Conservation (phyloP, 2,113 vertebrate species). For the Perca schrenkii region DNA sequence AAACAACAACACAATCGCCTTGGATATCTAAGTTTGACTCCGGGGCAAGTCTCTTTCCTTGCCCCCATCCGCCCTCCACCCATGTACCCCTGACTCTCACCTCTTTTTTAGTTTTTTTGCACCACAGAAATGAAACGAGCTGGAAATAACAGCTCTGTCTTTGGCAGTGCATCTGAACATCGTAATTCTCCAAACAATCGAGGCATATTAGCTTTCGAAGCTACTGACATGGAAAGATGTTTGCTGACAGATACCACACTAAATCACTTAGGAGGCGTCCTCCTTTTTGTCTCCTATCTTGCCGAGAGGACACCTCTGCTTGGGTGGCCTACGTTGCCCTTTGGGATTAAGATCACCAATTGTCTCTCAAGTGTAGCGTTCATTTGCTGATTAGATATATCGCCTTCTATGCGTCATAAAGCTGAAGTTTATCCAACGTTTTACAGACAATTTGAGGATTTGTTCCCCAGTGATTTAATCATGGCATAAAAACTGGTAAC, state of each 20-base stretch:
- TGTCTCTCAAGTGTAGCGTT: neutral
- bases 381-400: constrained; percentile 11
- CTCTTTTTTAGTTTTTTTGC: constrained; percentile 10
- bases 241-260: constrained; percentile 77
- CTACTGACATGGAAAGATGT: constrained; percentile 84
- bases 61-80: neutral
- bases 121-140: constrained; percentile 74
- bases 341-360: constrained; percentile 18
- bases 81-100: constrained; percentile 38
- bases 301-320: constrained; percentile 39
- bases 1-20: constrained; percentile 58
- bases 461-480: constrained; percentile 12
- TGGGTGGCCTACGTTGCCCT: constrained; percentile 61
- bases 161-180: constrained; percentile 74
- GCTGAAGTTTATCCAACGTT: constrained; percentile 23
- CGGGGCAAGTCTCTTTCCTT: constrained; percentile 56
- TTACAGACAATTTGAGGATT: constrained; percentile 24
- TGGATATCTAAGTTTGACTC: constrained; percentile 71
- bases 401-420: neutral
- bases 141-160: constrained; percentile 81
- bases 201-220: constrained; percentile 80
- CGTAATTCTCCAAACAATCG: constrained; percentile 77
- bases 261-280: constrained; percentile 76
- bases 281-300: constrained; percentile 54
- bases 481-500: constrained; percentile 3